phyloP scores from a whole-genome alignment of 2,113 vertebrate species.

The Gobiocypris rarus region DNA sequence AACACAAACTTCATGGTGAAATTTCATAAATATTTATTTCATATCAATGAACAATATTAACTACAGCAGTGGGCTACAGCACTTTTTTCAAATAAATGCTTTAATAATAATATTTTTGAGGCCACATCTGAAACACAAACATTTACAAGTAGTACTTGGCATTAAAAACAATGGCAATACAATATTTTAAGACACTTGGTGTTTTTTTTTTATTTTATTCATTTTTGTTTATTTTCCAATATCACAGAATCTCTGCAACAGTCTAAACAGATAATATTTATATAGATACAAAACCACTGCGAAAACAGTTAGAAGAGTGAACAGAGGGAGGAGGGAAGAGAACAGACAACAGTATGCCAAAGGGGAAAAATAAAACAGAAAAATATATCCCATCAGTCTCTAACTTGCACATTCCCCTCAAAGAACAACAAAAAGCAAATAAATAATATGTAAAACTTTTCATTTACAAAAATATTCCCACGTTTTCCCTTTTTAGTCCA shows the following conservation, averaged over 20 bases:
- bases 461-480: conserved; percentile 68
- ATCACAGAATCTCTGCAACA: conserved; percentile 84
- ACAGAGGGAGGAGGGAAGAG: conserved; percentile 65
- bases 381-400: conserved; percentile 62
- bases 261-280: conserved; percentile 83
- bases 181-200: conserved; percentile 93
- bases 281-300: conserved; percentile 77
- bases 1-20: conserved; percentile 58
- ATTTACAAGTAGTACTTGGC: conserved; percentile 88
- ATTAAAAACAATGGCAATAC: conserved; percentile 88
- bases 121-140: conserved; percentile 87
- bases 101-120: conserved; percentile 78
- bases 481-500: conserved; percentile 44
- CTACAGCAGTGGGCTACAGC: conserved; percentile 86
- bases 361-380: conserved; percentile 51
- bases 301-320: conserved; percentile 57
- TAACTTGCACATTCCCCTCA: conserved; percentile 57
- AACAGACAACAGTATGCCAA: conserved; percentile 57
- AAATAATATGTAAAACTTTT: conserved; percentile 61
- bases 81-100: conserved; percentile 81
- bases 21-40: conserved; percentile 90
- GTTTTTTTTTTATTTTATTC: conserved; percentile 78
- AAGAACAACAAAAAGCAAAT: conserved; percentile 55
- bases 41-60: conserved; percentile 83
- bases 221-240: conserved; percentile 73